Percentiles rank a stretch among this genome's conserved stretches.
phyloP scores from a whole-genome alignment of 2,888 invertebrate species.

The Noctua janthe region DNA sequence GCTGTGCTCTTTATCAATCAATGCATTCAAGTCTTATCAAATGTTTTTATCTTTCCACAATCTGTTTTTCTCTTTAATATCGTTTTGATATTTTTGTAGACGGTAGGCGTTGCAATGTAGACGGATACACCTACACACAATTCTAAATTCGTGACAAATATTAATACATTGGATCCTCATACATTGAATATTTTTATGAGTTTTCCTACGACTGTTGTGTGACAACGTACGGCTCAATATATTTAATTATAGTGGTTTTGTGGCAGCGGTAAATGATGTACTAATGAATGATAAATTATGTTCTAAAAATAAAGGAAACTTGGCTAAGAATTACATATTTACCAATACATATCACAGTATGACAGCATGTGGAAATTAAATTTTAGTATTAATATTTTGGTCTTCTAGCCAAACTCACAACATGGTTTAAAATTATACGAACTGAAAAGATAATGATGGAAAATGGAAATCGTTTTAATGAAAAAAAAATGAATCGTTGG shows the following conservation, averaged over 20 bases:
- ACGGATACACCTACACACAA: constrained; percentile 5
- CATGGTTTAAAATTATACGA: neutral
- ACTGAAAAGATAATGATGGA: constrained; percentile 19
- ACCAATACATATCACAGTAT: constrained; percentile 10
- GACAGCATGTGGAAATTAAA: constrained; percentile 3
- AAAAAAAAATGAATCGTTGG: neutral
- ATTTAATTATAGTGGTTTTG: constrained; percentile 32
- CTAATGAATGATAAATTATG: constrained; percentile 42
- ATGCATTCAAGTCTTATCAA: constrained; percentile 33
- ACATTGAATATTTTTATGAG: constrained; percentile 24
- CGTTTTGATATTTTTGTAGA: constrained; percentile 15
- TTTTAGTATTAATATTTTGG: neutral
- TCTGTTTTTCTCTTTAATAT: constrained; percentile 10
- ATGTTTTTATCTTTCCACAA: constrained; percentile 14
- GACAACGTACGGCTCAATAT: constrained; percentile 30
- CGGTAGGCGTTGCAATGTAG: constrained; percentile 14
- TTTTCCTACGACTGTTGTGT: constrained; percentile 57
- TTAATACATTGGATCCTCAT: constrained; percentile 31
- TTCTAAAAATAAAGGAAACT: constrained; percentile 45
- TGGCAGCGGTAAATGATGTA: constrained; percentile 52
- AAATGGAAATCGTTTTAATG: constrained; percentile 17
- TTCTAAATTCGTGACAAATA: constrained; percentile 25
- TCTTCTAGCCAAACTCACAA: neutral
- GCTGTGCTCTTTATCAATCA: constrained; percentile 19
- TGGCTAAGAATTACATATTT: constrained; percentile 37